Conservation (phyloP, 2,888 invertebrate species). For the Aricia artaxerxes region DNA sequence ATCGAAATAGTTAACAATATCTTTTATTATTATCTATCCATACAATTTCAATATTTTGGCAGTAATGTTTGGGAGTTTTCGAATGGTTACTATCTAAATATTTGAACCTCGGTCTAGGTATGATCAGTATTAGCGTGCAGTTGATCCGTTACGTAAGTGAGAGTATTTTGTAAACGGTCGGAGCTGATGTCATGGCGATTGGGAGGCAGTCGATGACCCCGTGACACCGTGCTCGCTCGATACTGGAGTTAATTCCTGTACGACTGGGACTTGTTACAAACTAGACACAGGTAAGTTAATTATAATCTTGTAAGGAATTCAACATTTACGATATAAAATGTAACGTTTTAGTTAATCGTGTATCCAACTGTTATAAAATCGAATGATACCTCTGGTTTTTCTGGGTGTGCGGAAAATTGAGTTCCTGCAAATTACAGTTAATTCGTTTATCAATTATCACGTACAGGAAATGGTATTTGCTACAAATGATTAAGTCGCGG, state of each 20-base stretch:
- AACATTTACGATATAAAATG: neutral
- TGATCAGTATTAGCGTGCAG: slow-evolving; percentile 38
- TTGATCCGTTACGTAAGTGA: slow-evolving; percentile 62
- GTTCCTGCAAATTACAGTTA: too few relatives aligned
- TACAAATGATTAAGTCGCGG: too few relatives aligned
- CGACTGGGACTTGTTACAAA: neutral
- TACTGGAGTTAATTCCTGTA: slow-evolving; percentile 40
- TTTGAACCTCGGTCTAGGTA: slow-evolving; percentile 29
- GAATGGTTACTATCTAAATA: neutral
- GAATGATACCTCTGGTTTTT: too few relatives aligned
- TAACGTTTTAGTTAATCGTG: neutral
- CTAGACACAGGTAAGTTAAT: slow-evolving; percentile 5
- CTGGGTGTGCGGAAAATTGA: too few relatives aligned
- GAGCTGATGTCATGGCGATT: slow-evolving; percentile 72
- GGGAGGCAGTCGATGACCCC: slow-evolving; percentile 73
- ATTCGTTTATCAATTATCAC: too few relatives aligned
- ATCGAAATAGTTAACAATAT: too few relatives aligned
- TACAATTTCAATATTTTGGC: neutral
- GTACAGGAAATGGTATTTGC: too few relatives aligned
- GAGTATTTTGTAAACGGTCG: slow-evolving; percentile 71
- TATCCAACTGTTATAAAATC: too few relatives aligned
- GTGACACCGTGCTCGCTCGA: slow-evolving; percentile 63
- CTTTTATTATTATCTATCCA: neutral
- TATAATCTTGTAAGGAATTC: neutral
- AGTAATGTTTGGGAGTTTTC: neutral